Percentiles rank a stretch among this genome's conserved stretches.
Evolutionary conservation across 2,888 invertebrate genomes (phyloP).

Genomic region (Drosophila atroscutellata): DNA sequence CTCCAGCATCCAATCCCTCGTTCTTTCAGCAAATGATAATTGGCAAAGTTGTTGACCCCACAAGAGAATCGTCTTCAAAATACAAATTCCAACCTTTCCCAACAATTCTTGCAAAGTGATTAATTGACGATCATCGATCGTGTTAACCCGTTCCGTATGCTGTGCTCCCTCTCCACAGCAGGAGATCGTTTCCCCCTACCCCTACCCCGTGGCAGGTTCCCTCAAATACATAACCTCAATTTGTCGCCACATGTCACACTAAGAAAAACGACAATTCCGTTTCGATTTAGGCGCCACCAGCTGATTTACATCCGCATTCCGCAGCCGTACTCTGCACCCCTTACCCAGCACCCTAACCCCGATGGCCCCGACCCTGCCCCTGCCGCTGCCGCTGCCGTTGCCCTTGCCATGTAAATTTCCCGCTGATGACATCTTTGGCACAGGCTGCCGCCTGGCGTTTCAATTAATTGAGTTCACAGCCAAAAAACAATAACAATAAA

Average conservation of each 20-base stretch:
- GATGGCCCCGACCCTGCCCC: not conserved
- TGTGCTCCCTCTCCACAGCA: conserved; percentile 21
- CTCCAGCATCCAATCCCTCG: not conserved
- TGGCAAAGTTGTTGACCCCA: conserved; percentile 33
- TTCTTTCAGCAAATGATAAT: conserved; percentile 8
- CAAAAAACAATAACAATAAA: conserved; percentile 76
- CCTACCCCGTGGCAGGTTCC: not conserved
- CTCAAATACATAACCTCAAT: conserved; percentile 67
- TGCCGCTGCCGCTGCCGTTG: not conserved
- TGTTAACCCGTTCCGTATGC: conserved; percentile 10
- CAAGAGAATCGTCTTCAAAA: not conserved
- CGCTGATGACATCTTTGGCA: conserved; percentile 70
- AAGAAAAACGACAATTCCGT: conserved; percentile 33
- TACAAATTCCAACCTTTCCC: conserved; percentile 36
- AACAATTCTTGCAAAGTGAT: conserved; percentile 50
- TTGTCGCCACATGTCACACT: conserved; percentile 77
- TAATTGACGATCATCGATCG: conserved; percentile 44
- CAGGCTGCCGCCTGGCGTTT: conserved; percentile 71
- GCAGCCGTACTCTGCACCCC: conserved; percentile 4
- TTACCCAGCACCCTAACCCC: not conserved
- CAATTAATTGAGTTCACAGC: conserved; percentile 79
- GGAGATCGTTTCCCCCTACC: conserved; percentile 33
- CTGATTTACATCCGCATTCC: conserved; percentile 31
- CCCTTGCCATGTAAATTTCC: conserved; percentile 44
- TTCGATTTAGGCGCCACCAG: conserved; percentile 69